Evolutionary conservation across 1,140 invertebrate species (phyloP).

Genomic region (Pemphigus obesinymphae): DNA sequence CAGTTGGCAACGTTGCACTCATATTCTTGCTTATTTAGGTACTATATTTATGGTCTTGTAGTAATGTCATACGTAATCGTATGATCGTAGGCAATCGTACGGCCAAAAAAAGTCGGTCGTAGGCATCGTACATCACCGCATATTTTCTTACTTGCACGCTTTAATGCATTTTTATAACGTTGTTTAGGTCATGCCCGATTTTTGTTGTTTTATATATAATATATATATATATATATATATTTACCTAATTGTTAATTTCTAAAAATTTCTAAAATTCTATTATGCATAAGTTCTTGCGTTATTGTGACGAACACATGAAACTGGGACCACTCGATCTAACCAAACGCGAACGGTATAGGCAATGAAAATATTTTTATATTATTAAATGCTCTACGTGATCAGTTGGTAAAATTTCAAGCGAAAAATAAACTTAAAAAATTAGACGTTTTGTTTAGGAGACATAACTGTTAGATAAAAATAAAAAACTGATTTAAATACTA

Average conservation of each 20-base stretch:
- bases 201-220: background rate
- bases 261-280: too few species aligned
- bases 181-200: background rate
- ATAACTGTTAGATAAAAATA: background rate
- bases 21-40: too few species aligned
- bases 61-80: too few species aligned
- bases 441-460: background rate
- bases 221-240: too few species aligned
- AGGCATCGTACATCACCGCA: too few species aligned
- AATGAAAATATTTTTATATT: background rate
- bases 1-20: too few species aligned
- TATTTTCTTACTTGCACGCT: constrained; percentile 10
- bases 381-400: too few species aligned
- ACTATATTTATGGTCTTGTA: too few species aligned
- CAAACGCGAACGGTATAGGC: background rate
- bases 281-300: background rate
- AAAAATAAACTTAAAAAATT: background rate
- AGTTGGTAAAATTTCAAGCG: background rate
- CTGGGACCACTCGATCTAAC: background rate
- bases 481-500: too few species aligned
- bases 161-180: background rate
- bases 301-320: background rate
- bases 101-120: too few species aligned
- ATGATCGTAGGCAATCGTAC: too few species aligned
- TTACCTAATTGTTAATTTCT: background rate